These are phyloP conservation scores for Papilio helenus DNA, from an alignment of 1,140 invertebrate genomes.

Conservation along the genomic window DNA sequence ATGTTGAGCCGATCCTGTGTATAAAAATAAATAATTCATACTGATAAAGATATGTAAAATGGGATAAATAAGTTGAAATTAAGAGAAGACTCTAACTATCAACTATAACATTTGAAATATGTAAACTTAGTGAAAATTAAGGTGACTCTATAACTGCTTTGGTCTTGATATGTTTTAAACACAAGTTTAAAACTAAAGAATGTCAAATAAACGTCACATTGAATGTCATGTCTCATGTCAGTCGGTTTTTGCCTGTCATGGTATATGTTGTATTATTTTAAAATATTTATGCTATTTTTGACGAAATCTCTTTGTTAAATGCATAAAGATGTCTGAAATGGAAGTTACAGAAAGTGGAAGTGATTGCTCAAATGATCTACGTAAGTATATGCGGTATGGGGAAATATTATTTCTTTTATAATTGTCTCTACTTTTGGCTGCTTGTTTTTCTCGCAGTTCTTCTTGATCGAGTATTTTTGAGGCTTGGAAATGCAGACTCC, in stretches of 20 bases:
- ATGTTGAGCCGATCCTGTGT: no score
- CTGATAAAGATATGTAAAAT: no score
- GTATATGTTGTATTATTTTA: constrained; percentile 30
- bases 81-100: no score
- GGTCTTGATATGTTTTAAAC: background rate
- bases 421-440: constrained; percentile 41
- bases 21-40: no score
- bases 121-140: background rate
- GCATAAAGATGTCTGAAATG: constrained; percentile 75
- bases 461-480: constrained; percentile 94
- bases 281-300: constrained; percentile 13
- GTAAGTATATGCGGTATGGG: constrained; percentile 52
- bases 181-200: constrained; percentile 15
- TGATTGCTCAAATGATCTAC: constrained; percentile 75
- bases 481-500: constrained; percentile 93
- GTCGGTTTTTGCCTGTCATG: constrained; percentile 30
- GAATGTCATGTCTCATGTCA: background rate
- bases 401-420: background rate
- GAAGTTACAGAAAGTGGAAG: constrained; percentile 68
- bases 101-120: background rate
- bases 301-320: constrained; percentile 40
- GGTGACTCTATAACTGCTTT: background rate
- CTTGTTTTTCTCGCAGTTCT: constrained; percentile 84
- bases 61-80: no score
- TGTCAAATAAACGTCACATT: constrained; percentile 16